A percentile compares a stretch with the other conserved stretches of the same genome.
Evolutionary conservation across 2,888 invertebrate genomes (phyloP).

Genomic region (Tridacna crocea): DNA sequence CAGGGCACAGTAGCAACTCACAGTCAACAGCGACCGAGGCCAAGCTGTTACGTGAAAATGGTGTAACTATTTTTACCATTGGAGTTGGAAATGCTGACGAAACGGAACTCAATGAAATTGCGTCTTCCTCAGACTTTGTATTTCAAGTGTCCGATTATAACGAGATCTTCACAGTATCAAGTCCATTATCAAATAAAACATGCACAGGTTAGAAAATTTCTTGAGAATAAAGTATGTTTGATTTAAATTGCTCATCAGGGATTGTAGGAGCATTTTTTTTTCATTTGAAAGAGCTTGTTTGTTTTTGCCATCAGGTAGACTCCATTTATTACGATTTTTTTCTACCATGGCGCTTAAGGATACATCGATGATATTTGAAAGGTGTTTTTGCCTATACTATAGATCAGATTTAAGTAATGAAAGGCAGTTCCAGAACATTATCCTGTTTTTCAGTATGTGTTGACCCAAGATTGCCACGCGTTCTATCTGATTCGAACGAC

Average conservation of each 20-base stretch:
- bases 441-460: not conserved
- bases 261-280: no score
- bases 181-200: conserved; percentile 4
- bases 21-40: not conserved
- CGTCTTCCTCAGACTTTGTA: not conserved
- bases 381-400: no score
- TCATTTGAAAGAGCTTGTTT: no score
- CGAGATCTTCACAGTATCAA: not conserved
- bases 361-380: no score
- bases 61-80: conserved; percentile 5
- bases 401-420: no score
- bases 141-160: conserved; percentile 1
- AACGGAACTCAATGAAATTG: not conserved
- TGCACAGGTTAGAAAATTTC: not conserved
- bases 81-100: not conserved
- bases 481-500: not conserved
- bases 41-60: not conserved
- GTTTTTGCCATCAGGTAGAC: no score
- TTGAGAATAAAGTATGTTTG: not conserved
- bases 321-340: no score
- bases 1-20: not conserved
- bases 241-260: no score
- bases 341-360: no score
- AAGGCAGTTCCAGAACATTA: no score
- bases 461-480: not conserved